Evolutionary conservation across 2,797 vertebrate genomes (phyloP), one percentile per base, ranked within the genome.

Genomic region (Sebastiscus albofasciatus): DNA sequence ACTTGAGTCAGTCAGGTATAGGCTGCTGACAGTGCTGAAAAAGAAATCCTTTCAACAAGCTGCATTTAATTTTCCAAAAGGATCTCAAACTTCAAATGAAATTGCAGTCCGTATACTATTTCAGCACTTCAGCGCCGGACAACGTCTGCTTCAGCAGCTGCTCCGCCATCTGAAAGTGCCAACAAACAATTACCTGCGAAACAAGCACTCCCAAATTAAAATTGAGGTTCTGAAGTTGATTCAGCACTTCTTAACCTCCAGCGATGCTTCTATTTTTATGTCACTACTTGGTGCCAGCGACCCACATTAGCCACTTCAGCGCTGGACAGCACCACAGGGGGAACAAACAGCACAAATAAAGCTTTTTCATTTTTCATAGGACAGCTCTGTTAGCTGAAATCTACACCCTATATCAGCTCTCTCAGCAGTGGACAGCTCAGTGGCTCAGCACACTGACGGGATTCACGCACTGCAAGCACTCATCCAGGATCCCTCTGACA

Each of bases 201-300:
- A 77, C 61, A 66, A 79, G 29, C 16, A 1, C 55, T 49, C 60
- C 59, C 49, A 84, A 75, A 83, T 80, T 59, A 81, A 83, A 81
- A 67, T 24, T 72, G 54, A 26, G 9, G 9, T 61, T 84, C 14
- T 76, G 60, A 67, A 36, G 52, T 87, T 85, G 86, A 90, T 90
- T 87, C 83, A 88, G 79, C 87, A 83, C 62, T 87, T 86, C 88
- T 73, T 76, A 67, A 75, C 75, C 67, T 71, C 68, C 72, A 59
- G 74, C 71, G 59, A 13, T 33, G 79, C 79, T 89, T 79, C 59
- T 72, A 66, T 81, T 85, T 73, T 62, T 39, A 54, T 58, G 78
- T 70, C 56, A 58, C 56, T 39, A 8, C 59, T 62, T 20, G 29
- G 67, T 80, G 78, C 83, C 71, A 72, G 66, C 22, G 31, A 79